Percentiles rank a stretch among this genome's conserved stretches.
These are phyloP conservation scores for Dynastes grantii DNA, from an alignment of 2,888 invertebrate species.

Conservation along the genomic window DNA sequence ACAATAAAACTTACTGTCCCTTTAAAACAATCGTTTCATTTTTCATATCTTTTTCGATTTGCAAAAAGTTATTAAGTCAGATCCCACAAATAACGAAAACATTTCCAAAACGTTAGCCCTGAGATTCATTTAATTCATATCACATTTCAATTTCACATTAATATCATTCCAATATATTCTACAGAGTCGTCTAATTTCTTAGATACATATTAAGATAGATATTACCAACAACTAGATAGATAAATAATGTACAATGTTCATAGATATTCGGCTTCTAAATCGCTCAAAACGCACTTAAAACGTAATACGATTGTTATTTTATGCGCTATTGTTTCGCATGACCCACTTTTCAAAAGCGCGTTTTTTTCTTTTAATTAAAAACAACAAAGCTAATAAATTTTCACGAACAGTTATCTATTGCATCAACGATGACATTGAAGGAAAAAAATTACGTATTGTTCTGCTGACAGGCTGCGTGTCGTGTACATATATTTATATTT, in stretches of 20 bases:
- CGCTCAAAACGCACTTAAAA: constrained; percentile 24
- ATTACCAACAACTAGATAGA: too few relatives aligned
- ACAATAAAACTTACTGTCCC: too few relatives aligned
- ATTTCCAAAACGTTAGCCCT: too few relatives aligned
- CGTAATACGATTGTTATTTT: constrained; percentile 35
- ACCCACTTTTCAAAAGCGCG: constrained; percentile 40
- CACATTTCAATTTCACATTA: too few relatives aligned
- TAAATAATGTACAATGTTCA: constrained; percentile 46
- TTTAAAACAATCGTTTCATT: too few relatives aligned
- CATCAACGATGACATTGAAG: constrained; percentile 35
- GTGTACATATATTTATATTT: neutral
- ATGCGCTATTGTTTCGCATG: constrained; percentile 38
- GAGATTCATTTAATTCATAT: too few relatives aligned
- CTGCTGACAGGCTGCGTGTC: neutral
- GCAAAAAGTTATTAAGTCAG: too few relatives aligned
- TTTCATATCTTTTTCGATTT: too few relatives aligned
- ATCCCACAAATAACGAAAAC: too few relatives aligned
- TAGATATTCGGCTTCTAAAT: constrained; percentile 9
- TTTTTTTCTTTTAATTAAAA: constrained; percentile 33
- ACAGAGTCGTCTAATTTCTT: too few relatives aligned
- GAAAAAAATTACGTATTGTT: constrained; percentile 17
- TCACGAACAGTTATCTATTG: constrained; percentile 33
- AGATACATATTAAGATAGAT: too few relatives aligned
- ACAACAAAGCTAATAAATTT: constrained; percentile 32
- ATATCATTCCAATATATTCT: too few relatives aligned